phyloP scores from a whole-genome alignment of 2,113 vertebrate species.

The Clarias macrocephalus region DNA sequence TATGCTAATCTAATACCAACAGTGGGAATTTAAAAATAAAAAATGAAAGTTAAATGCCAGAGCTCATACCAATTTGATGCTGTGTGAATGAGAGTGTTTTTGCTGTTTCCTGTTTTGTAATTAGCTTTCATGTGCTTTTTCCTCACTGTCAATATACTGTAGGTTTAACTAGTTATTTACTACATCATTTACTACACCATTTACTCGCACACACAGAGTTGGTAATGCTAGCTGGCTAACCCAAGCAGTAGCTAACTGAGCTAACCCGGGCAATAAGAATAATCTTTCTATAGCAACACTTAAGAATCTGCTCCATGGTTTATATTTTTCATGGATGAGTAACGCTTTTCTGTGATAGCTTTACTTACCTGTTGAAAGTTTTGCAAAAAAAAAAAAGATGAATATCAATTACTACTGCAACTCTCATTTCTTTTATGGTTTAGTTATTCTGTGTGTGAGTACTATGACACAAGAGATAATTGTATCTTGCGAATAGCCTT shows the following conservation, averaged over 20 bases:
- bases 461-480: neutral
- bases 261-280: neutral
- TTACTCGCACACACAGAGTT: neutral
- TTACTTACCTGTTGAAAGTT: neutral
- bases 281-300: neutral
- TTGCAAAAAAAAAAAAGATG: neutral
- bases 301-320: neutral
- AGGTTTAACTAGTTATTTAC: neutral
- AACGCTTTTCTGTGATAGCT: neutral
- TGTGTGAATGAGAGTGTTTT: neutral
- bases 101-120: neutral
- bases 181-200: neutral
- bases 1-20: neutral
- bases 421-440: neutral
- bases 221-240: neutral
- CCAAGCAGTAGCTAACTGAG: neutral
- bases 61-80: neutral
- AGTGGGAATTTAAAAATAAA: neutral
- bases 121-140: neutral
- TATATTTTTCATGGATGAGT: neutral
- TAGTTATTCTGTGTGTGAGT: neutral
- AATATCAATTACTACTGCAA: neutral
- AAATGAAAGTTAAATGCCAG: too few relatives aligned
- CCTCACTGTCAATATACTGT: neutral
- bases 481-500: neutral